phyloP scores from a whole-genome alignment of 2,888 invertebrate genomes.

The Caenorhabditis angaria region DNA sequence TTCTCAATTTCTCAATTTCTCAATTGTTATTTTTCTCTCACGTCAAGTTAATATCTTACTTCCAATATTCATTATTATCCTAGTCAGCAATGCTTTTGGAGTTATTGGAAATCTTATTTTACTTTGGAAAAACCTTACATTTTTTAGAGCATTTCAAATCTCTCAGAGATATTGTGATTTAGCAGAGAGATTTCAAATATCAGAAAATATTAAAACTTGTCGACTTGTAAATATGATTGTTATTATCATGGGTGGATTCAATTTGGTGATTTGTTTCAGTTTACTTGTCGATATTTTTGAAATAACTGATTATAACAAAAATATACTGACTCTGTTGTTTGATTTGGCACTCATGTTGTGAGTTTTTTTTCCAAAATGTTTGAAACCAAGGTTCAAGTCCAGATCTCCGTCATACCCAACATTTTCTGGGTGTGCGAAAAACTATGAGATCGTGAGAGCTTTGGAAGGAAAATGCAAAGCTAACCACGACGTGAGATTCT shows the following conservation, averaged over 20 bases:
- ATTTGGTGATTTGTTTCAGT: background rate
- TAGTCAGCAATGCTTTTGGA: slow-evolving; percentile 14
- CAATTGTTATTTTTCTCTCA: slow-evolving; percentile 8
- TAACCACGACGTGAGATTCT: no score
- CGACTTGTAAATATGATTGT: background rate
- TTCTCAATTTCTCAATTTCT: slow-evolving; percentile 3
- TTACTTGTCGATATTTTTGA: background rate
- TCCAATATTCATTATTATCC: slow-evolving; percentile 14
- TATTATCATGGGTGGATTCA: background rate
- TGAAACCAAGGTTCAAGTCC: no score
- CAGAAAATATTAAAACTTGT: slow-evolving; percentile 22
- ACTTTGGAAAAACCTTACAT: slow-evolving; percentile 10
- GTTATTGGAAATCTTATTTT: slow-evolving; percentile 16
- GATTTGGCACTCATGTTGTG: background rate
- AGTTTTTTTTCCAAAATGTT: no score
- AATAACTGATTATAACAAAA: background rate
- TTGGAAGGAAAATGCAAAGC: no score
- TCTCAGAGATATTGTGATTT: slow-evolving; percentile 1
- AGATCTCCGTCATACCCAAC: background rate
- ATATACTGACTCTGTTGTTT: background rate
- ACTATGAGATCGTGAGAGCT: no score
- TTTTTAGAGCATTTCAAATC: slow-evolving; percentile 1
- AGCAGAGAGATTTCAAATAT: slow-evolving; percentile 15
- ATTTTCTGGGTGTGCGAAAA: no score
- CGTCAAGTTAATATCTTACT: no score